Conservation (phyloP, 2,797 vertebrate genomes). For the Macropus fuliginosus region DNA sequence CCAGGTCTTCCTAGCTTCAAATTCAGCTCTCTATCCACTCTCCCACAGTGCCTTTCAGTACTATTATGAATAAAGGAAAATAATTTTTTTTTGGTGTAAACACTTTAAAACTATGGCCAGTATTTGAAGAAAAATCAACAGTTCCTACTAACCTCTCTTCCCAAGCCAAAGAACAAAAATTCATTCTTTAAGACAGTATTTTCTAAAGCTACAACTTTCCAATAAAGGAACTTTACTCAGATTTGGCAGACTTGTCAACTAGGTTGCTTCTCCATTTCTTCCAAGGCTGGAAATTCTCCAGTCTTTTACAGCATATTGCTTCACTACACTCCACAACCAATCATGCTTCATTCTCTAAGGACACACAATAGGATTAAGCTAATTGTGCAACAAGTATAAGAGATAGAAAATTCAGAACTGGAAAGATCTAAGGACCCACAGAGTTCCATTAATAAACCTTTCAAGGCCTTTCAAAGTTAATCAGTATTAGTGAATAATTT, state of each 20-base stretch:
- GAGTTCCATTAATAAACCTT: constrained; percentile 12
- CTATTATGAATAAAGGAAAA: constrained; percentile 3
- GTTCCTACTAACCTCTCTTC: background rate
- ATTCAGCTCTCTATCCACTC: background rate
- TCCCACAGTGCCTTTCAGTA: background rate
- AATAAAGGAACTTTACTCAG: constrained; percentile 11
- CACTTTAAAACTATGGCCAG: background rate
- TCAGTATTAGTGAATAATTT: background rate
- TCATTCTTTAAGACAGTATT: background rate
- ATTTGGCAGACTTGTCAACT: constrained; percentile 6
- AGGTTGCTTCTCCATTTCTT: background rate
- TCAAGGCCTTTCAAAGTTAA: background rate
- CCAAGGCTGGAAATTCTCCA: constrained; percentile 17
- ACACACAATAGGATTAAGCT: background rate
- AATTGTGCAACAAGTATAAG: background rate
- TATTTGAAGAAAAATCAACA: constrained; percentile 17
- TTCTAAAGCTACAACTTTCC: constrained; percentile 37
- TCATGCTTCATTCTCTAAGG: background rate
- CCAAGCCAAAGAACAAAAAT: constrained; percentile 36
- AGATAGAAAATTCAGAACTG: background rate
- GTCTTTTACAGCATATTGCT: background rate
- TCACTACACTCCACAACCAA: constrained; percentile 22
- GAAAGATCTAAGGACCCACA: background rate
- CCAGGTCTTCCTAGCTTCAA: background rate
- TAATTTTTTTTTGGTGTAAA: constrained; percentile 34